These are phyloP conservation scores for Oreochromis niloticus DNA, from an alignment of 2,113 vertebrate species.

Conservation along the genomic window DNA sequence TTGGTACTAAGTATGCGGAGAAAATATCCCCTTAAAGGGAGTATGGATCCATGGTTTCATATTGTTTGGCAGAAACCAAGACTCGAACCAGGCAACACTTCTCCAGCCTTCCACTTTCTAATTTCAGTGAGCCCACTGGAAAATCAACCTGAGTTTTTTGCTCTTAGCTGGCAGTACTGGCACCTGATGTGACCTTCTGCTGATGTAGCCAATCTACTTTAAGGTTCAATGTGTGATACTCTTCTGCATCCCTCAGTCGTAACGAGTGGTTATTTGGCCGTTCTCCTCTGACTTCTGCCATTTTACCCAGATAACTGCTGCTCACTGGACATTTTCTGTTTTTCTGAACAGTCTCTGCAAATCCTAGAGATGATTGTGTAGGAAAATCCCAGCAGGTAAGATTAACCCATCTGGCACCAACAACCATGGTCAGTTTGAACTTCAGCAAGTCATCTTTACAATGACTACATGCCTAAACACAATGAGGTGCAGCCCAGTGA, in stretches of 20 bases:
- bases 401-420: neutral
- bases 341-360: neutral
- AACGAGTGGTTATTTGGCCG: neutral
- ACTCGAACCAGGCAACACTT: neutral
- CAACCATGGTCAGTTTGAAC: neutral
- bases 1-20: neutral
- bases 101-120: neutral
- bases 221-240: neutral
- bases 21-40: neutral
- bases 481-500: neutral
- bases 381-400: neutral
- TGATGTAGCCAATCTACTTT: neutral
- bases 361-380: neutral
- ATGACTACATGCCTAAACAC: neutral
- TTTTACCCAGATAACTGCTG: neutral
- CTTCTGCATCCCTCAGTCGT: accelerated
- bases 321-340: neutral
- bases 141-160: neutral
- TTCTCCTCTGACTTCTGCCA: neutral
- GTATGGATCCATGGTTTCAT: neutral
- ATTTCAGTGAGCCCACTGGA: neutral
- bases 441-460: neutral
- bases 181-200: neutral
- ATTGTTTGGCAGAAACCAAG: accelerated
- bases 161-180: neutral